Conservation (phyloP, 2,888 invertebrate species). For the Unio pictorum region DNA sequence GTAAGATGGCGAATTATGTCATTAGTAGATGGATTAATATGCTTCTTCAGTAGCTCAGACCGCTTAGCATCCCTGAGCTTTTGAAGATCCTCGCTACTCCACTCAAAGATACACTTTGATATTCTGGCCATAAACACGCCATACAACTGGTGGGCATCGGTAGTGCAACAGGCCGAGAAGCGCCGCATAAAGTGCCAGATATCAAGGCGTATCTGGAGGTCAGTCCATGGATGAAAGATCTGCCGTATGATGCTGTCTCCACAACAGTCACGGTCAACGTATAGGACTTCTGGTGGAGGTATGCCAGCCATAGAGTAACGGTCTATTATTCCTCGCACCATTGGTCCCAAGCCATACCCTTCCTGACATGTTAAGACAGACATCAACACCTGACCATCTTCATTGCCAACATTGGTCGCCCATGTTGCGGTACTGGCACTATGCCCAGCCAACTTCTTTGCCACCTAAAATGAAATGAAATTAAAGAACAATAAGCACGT, state of each 20-base stretch:
- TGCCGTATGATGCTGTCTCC: constrained; percentile 6
- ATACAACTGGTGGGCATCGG: constrained; percentile 42
- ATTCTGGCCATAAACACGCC: constrained; percentile 34
- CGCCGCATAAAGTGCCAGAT: constrained; percentile 50
- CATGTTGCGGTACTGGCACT: constrained; percentile 23
- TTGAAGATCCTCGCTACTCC: constrained; percentile 25
- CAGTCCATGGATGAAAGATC: constrained; percentile 26
- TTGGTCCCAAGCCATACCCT: constrained; percentile 26
- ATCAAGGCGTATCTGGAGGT: constrained; percentile 31
- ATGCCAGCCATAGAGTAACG: constrained; percentile 26
- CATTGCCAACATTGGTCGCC: constrained; percentile 45
- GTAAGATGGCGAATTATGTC: constrained; percentile 9
- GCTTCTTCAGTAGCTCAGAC: constrained; percentile 8
- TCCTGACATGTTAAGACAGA: constrained; percentile 36
- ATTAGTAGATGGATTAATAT: background rate
- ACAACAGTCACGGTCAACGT: constrained; percentile 54
- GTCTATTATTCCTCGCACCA: constrained; percentile 30
- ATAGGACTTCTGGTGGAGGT: constrained; percentile 37
- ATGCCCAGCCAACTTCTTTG: constrained; percentile 21
- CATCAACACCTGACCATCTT: constrained; percentile 38
- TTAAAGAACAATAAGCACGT: too few species aligned
- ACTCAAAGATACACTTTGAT: constrained; percentile 30
- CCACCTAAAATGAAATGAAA: background rate
- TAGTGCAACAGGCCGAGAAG: constrained; percentile 19
- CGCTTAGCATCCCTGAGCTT: constrained; percentile 16